These are phyloP conservation scores for Drosophila kanapiae DNA, from an alignment of 1,140 invertebrate species.

Conservation along the genomic window DNA sequence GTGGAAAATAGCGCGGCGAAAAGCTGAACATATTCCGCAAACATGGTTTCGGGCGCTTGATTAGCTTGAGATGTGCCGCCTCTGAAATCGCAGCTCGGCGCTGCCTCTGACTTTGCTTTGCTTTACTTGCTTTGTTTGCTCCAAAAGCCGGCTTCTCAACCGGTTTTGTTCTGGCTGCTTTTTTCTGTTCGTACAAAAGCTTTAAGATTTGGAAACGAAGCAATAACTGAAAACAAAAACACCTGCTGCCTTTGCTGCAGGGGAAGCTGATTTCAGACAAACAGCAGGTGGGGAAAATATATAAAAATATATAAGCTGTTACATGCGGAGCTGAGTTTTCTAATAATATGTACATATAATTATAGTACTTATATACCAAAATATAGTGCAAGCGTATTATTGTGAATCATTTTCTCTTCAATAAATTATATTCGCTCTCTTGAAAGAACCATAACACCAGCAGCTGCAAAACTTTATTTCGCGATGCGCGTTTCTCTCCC, in stretches of 20 bases:
- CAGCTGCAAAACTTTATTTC: slow-evolving; percentile 61
- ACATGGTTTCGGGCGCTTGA: slow-evolving; percentile 32
- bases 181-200: slow-evolving; percentile 14
- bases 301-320: background rate
- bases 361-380: background rate
- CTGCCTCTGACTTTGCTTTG: slow-evolving; percentile 11
- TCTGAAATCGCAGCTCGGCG: slow-evolving; percentile 19
- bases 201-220: slow-evolving; percentile 27
- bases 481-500: slow-evolving; percentile 13
- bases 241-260: slow-evolving; percentile 36
- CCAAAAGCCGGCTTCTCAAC: slow-evolving; percentile 40
- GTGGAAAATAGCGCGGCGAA: slow-evolving; percentile 54
- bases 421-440: background rate
- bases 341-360: background rate
- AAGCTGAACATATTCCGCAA: slow-evolving; percentile 30
- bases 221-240: slow-evolving; percentile 36
- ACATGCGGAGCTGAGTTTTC: background rate
- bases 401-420: background rate
- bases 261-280: slow-evolving; percentile 19
- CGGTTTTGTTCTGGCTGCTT: slow-evolving; percentile 35
- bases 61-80: slow-evolving; percentile 33
- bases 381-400: no score
- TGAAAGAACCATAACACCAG: slow-evolving; percentile 7
- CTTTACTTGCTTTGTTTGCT: slow-evolving; percentile 38
- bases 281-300: slow-evolving; percentile 31